phyloP scores from a whole-genome alignment of 2,888 invertebrate genomes.

The Drosophila mayaguana region DNA sequence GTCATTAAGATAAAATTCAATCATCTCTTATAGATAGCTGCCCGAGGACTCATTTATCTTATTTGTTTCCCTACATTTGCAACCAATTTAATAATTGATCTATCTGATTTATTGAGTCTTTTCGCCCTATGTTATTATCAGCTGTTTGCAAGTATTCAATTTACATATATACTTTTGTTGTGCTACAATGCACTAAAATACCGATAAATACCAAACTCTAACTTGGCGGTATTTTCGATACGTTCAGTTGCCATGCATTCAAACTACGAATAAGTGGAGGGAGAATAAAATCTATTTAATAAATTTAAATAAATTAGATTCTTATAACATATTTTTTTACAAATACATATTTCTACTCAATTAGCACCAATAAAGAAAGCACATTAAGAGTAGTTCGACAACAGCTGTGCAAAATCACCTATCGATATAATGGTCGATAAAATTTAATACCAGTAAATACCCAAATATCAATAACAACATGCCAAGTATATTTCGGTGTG shows the following conservation, averaged over 20 bases:
- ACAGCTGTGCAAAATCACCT: slow-evolving; percentile 17
- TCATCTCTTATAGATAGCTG: neutral
- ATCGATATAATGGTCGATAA: slow-evolving; percentile 16
- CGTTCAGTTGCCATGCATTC: neutral
- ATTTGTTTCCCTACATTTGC: neutral
- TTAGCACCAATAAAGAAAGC: too few relatives aligned
- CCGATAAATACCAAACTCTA: neutral
- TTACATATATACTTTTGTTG: neutral
- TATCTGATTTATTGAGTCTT: neutral
- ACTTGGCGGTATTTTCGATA: slow-evolving; percentile 3
- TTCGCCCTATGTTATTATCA: slow-evolving; percentile 5
- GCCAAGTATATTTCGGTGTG: slow-evolving; percentile 17
- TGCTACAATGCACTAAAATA: slow-evolving; percentile 4
- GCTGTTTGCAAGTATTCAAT: slow-evolving; percentile 23
- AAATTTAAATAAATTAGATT: neutral
- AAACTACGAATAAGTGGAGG: neutral
- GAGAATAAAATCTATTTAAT: too few relatives aligned
- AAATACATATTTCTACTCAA: too few relatives aligned
- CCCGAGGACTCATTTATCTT: neutral
- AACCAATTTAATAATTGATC: neutral
- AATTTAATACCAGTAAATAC: slow-evolving; percentile 19
- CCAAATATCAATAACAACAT: slow-evolving; percentile 31
- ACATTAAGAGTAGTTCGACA: too few relatives aligned
- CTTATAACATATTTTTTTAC: neutral
- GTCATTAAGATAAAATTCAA: neutral